Conservation (phyloP, 2,888 invertebrate species). For the Tetragonisca angustula region DNA sequence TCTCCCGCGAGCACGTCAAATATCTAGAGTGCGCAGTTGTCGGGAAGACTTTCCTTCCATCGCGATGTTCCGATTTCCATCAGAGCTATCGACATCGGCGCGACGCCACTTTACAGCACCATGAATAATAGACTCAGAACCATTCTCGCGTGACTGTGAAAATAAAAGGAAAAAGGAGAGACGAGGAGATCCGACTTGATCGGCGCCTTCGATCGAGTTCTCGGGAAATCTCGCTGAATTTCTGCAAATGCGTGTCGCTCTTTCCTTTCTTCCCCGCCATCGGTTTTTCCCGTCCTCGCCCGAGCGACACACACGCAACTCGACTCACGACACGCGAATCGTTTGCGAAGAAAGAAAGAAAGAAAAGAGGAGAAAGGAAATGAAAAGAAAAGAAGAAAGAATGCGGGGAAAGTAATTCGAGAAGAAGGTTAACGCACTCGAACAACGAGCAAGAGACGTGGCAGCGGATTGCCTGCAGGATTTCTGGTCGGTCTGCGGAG, state of each 20-base stretch:
- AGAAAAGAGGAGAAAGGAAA: neutral
- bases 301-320: conserved; percentile 24
- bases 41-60: conserved; percentile 19
- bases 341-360: conserved; percentile 1
- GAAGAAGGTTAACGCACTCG: conserved; percentile 50
- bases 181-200: conserved; percentile 19
- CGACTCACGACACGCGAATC: conserved; percentile 58
- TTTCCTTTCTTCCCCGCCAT: neutral
- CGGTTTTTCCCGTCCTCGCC: neutral
- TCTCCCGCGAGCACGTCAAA: neutral
- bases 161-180: conserved; percentile 24
- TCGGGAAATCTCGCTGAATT: conserved; percentile 62
- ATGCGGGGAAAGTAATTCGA: conserved; percentile 45
- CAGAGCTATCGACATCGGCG: conserved; percentile 22
- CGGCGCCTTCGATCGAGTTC: conserved; percentile 46
- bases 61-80: conserved; percentile 34
- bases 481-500: conserved; percentile 60
- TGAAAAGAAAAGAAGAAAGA: neutral
- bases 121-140: conserved; percentile 34
- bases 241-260: conserved; percentile 36
- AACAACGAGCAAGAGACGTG: conserved; percentile 4
- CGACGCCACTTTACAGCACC: conserved; percentile 15
- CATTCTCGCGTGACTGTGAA: conserved; percentile 17
- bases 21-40: neutral
- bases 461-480: conserved; percentile 55